Percentiles rank a stretch among this genome's conserved stretches.
Evolutionary conservation across 2,797 vertebrate species (phyloP).

Genomic region (Naso thynnoides): DNA sequence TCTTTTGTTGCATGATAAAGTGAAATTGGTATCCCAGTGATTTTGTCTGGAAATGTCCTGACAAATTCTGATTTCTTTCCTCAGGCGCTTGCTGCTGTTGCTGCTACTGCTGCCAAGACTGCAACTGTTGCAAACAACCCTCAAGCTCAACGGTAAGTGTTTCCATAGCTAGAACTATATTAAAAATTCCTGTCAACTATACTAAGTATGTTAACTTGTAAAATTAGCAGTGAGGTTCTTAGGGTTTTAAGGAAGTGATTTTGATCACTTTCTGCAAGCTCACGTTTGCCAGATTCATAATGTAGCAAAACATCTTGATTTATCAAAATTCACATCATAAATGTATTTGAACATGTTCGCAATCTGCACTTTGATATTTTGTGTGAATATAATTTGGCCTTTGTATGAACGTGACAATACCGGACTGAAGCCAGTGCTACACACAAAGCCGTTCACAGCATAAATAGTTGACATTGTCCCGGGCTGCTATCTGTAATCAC

Average conservation of each 20-base stretch:
- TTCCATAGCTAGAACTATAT: background rate
- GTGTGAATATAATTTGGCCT: conserved; percentile 72
- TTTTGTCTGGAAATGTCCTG: background rate
- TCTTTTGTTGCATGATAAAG: background rate
- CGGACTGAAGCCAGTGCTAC: conserved; percentile 77
- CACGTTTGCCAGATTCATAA: conserved; percentile 33
- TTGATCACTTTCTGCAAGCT: conserved; percentile 26
- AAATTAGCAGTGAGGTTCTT: conserved; percentile 8
- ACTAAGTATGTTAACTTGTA: background rate
- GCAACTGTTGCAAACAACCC: conserved; percentile 47
- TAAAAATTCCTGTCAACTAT: conserved; percentile 11
- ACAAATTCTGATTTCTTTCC: conserved; percentile 29
- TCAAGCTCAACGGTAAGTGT: conserved; percentile 78
- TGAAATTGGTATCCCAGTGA: background rate
- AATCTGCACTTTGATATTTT: conserved; percentile 61
- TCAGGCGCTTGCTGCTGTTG: conserved; percentile 69
- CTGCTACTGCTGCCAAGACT: conserved; percentile 58
- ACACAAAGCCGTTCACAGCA: conserved; percentile 64
- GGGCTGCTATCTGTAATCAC: conserved; percentile 71
- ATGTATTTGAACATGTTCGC: conserved; percentile 48
- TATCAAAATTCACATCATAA: conserved; percentile 38
- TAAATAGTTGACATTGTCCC: conserved; percentile 78
- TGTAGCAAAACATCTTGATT: conserved; percentile 34
- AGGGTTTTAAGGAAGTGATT: conserved; percentile 2
- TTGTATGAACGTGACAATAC: conserved; percentile 87